A percentile compares a stretch with the other conserved stretches of the same genome.
Conservation (phyloP, 2,797 vertebrate genomes). For the Eleutherodactylus coqui region DNA sequence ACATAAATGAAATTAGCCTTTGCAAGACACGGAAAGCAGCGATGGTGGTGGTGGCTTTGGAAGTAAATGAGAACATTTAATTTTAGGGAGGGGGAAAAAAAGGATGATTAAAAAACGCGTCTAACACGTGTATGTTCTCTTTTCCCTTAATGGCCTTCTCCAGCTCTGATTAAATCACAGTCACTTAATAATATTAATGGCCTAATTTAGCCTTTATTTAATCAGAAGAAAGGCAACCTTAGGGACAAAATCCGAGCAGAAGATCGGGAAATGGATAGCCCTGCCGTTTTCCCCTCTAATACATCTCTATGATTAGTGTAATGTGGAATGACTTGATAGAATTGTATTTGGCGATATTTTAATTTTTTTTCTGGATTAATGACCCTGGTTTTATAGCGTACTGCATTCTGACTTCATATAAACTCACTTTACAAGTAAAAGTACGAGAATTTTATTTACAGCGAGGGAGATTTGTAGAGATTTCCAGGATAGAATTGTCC, state of each 20-base stretch:
- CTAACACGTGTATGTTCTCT: conserved; percentile 46
- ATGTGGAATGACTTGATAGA: conserved; percentile 29
- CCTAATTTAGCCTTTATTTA: conserved; percentile 62
- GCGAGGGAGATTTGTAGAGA: background rate
- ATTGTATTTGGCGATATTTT: conserved; percentile 22
- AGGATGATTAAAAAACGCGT: conserved; percentile 46
- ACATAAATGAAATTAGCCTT: background rate
- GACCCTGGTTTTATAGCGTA: background rate
- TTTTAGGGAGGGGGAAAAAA: conserved; percentile 16
- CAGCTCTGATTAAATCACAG: conserved; percentile 59
- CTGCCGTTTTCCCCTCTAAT: conserved; percentile 32
- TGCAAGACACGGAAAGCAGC: background rate
- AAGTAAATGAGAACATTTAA: conserved; percentile 46
- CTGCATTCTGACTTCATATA: background rate
- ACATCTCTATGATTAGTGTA: conserved; percentile 56
- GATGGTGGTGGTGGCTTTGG: background rate
- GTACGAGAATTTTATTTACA: conserved; percentile 35
- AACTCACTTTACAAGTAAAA: background rate
- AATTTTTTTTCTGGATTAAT: conserved; percentile 16
- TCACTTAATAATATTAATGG: conserved; percentile 63
- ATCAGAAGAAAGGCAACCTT: conserved; percentile 58
- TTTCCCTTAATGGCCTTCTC: conserved; percentile 55
- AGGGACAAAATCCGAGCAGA: conserved; percentile 53
- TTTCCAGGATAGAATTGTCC: background rate
- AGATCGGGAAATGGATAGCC: conserved; percentile 49